Conservation (phyloP, 2,113 vertebrate genomes). For the Corythoichthys intestinalis region DNA sequence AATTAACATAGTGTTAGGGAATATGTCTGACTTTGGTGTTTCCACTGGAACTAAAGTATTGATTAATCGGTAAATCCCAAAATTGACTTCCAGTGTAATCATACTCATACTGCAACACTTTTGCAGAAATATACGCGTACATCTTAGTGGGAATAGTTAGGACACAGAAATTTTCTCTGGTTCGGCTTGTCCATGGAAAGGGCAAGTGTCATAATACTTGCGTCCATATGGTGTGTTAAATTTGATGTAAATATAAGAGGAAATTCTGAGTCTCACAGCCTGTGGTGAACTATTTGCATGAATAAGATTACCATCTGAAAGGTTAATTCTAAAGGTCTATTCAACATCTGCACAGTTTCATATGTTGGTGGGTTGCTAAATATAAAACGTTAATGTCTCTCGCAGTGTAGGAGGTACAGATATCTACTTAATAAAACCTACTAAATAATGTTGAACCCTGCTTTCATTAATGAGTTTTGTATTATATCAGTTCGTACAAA, state of each 20-base stretch:
- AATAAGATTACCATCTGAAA: constrained; percentile 59
- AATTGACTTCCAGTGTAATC: neutral
- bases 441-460: constrained; percentile 58
- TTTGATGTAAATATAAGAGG: constrained; percentile 17
- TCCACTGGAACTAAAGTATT: neutral
- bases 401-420: constrained; percentile 14
- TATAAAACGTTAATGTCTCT: constrained; percentile 20
- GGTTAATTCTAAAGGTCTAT: constrained; percentile 50
- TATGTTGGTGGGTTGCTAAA: constrained; percentile 44
- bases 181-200: neutral
- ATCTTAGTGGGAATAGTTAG: neutral
- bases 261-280: constrained; percentile 54
- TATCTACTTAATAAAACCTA: constrained; percentile 1
- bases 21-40: neutral
- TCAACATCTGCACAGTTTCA: constrained; percentile 50
- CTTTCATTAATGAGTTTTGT: constrained; percentile 27
- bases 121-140: neutral
- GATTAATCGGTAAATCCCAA: neutral
- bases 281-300: constrained; percentile 53
- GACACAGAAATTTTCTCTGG: neutral
- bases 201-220: neutral
- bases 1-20: too few species aligned
- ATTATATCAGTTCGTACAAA: constrained; percentile 14
- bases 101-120: neutral
- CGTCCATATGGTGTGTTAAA: neutral